Evolutionary conservation across 37 sponge, comb jelly and placozoan genomes (phyloP).

Genomic region (Crambe crambe): DNA sequence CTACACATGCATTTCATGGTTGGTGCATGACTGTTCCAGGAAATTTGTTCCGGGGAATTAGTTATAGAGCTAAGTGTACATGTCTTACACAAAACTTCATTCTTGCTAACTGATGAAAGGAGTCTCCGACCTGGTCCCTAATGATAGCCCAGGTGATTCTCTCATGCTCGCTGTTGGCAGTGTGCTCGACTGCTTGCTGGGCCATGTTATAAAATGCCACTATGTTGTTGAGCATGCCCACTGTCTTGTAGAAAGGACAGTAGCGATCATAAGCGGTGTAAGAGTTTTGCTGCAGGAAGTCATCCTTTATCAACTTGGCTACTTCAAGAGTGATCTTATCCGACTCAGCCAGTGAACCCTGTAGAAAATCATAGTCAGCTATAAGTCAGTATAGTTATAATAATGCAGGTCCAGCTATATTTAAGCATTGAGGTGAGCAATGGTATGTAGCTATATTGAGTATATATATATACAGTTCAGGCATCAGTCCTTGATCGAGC

Average conservation of each 20-base stretch:
- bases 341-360: conserved; percentile 95
- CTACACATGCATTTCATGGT: too few relatives aligned
- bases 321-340: conserved; percentile 97
- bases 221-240: conserved; percentile 96
- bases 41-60: too few relatives aligned
- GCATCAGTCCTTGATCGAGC: too few relatives aligned
- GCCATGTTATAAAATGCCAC: conserved; percentile 92
- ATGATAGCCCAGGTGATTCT: conserved; percentile 97
- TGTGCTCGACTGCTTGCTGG: conserved; percentile 91
- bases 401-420: too few relatives aligned
- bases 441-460: too few relatives aligned
- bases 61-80: too few relatives aligned
- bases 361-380: too few relatives aligned
- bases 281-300: conserved; percentile 98
- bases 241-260: conserved; percentile 99
- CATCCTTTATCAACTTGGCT: conserved; percentile 98
- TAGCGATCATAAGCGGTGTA: conserved; percentile 93
- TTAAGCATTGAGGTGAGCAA: too few relatives aligned
- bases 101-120: conserved; percentile 85
- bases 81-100: conserved; percentile 95
- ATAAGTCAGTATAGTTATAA: too few relatives aligned
- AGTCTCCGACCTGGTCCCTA: conserved; percentile 77
- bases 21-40: too few relatives aligned
- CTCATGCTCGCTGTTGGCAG: conserved; percentile 81
- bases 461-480: too few relatives aligned